A percentile compares a stretch with the other conserved stretches of the same genome.
phyloP scores from a whole-genome alignment of 2,113 vertebrate species.

The Anthoscopus minutus region DNA sequence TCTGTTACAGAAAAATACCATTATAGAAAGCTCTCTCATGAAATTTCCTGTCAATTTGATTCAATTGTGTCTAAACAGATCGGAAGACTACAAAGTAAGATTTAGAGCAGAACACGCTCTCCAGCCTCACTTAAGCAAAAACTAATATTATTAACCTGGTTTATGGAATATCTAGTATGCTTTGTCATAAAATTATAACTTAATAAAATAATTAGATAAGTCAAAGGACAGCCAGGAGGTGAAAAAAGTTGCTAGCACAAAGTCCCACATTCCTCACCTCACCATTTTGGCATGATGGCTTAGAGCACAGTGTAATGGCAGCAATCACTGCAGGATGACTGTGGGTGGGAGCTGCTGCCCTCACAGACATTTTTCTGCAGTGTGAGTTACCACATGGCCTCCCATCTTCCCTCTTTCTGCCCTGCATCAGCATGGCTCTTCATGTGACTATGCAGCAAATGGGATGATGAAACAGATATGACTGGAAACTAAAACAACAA shows the following conservation, averaged over 20 bases:
- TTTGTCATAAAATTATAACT: constrained; percentile 8
- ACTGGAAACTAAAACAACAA: not conserved
- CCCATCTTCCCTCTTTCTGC: not conserved
- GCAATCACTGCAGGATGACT: accelerated
- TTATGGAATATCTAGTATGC: not conserved
- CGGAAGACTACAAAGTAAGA: constrained; percentile 43
- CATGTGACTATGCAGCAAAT: not conserved
- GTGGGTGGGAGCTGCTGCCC: not conserved
- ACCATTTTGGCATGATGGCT: not conserved
- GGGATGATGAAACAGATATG: not conserved
- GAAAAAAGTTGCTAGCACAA: not conserved
- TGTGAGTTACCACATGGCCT: not conserved
- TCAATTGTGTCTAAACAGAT: constrained; percentile 38
- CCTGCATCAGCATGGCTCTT: not conserved
- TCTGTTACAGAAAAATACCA: constrained; percentile 13
- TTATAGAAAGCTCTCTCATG: constrained; percentile 18
- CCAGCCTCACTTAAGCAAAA: not conserved
- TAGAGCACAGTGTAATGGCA: not conserved
- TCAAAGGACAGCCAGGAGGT: not conserved
- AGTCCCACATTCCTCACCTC: not conserved
- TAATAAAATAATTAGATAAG: constrained; percentile 34
- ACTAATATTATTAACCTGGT: constrained; percentile 21
- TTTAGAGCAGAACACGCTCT: constrained; percentile 29
- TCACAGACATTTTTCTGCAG: not conserved
- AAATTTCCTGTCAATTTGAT: constrained; percentile 41